Conservation (phyloP, 2,888 invertebrate species). For the Bedellia somnulentella region DNA sequence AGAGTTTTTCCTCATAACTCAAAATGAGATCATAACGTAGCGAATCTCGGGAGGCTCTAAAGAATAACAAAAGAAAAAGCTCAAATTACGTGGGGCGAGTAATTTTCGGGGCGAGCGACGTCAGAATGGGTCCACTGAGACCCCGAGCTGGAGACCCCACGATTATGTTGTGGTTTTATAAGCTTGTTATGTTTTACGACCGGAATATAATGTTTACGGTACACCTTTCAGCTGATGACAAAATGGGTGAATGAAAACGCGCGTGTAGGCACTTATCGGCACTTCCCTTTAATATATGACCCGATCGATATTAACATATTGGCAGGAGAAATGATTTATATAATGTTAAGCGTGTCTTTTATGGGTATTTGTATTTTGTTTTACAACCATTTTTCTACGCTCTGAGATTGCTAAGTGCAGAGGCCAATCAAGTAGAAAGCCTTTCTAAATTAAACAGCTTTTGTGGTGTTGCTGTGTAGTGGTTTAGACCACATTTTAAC, state of each 20-base stretch:
- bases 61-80: slow-evolving; percentile 53
- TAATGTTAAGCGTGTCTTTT: too few species aligned
- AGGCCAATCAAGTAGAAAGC: slow-evolving; percentile 32
- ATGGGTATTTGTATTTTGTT: too few species aligned
- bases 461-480: not conserved
- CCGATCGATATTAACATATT: too few species aligned
- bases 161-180: slow-evolving; percentile 55
- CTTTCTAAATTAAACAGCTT: slow-evolving; percentile 39
- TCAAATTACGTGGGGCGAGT: slow-evolving; percentile 53
- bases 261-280: not conserved
- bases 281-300: too few species aligned
- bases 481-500: too few species aligned
- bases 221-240: slow-evolving; percentile 22
- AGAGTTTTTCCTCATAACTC: slow-evolving; percentile 56
- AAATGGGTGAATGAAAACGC: slow-evolving; percentile 14
- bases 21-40: slow-evolving; percentile 58
- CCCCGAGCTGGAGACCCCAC: slow-evolving; percentile 31
- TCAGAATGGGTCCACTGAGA: slow-evolving; percentile 43
- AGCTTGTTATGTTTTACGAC: slow-evolving; percentile 55
- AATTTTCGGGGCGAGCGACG: slow-evolving; percentile 51
- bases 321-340: too few species aligned
- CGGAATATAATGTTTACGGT: slow-evolving; percentile 33
- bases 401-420: not conserved
- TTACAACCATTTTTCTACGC: not conserved
- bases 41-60: slow-evolving; percentile 47